Evolutionary conservation across 2,888 invertebrate genomes (phyloP).

Genomic region (Yponomeuta evonymella): DNA sequence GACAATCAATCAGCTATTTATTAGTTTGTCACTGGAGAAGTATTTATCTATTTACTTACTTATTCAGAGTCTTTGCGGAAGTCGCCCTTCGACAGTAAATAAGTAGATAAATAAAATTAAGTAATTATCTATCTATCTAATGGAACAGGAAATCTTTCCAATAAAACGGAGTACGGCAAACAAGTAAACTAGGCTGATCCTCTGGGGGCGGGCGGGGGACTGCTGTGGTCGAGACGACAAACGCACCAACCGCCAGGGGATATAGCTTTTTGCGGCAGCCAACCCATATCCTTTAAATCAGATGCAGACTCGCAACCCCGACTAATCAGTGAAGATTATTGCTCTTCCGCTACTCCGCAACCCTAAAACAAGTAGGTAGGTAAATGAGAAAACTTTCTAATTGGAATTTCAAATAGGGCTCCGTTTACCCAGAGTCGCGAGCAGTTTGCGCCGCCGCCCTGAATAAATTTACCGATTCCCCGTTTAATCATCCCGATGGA

Average conservation of each 20-base stretch:
- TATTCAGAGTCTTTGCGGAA: too few species aligned
- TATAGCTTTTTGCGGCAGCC: constrained; percentile 57
- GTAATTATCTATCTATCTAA: too few species aligned
- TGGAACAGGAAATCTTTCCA: constrained; percentile 27
- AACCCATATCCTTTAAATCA: constrained; percentile 60
- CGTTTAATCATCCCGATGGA: constrained; percentile 15
- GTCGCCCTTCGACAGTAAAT: too few species aligned
- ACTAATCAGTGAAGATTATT: constrained; percentile 72
- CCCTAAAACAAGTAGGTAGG: constrained; percentile 59
- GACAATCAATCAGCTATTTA: too few species aligned
- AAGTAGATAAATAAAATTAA: too few species aligned
- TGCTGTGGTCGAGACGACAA: constrained; percentile 9
- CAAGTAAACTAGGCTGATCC: background rate
- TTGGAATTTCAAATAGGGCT: constrained; percentile 74
- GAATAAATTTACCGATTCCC: constrained; percentile 12
- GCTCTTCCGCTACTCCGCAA: constrained; percentile 66
- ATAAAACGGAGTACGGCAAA: constrained; percentile 10
- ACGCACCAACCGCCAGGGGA: constrained; percentile 30
- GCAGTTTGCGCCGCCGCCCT: constrained; percentile 11
- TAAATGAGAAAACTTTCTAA: constrained; percentile 76
- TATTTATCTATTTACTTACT: too few species aligned
- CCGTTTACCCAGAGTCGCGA: constrained; percentile 52
- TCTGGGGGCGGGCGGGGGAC: background rate
- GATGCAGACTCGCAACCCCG: constrained; percentile 58
- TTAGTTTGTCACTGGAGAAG: too few species aligned